These are phyloP conservation scores for Palythoa heliodiscus DNA, from an alignment of 92 coral and sea anemone species.

Conservation along the genomic window DNA sequence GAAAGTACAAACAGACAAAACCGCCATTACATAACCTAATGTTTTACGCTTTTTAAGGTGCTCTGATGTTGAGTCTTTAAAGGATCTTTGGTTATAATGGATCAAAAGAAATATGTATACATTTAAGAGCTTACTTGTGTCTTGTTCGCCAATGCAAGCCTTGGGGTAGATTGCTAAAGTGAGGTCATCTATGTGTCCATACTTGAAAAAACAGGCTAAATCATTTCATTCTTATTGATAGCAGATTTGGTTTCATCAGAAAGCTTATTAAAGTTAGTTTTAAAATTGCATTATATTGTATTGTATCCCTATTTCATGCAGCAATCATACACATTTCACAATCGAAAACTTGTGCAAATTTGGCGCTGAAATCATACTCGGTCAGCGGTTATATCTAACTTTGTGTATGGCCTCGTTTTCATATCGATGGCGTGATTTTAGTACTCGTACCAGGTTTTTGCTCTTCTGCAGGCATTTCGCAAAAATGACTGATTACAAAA, in stretches of 20 bases:
- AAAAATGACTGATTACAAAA: no score
- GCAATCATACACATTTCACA: constrained; percentile 30
- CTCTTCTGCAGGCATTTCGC: not conserved
- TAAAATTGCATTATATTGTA: not conserved
- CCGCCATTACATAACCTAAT: no score
- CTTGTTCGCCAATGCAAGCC: not conserved
- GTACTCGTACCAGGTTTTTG: not conserved
- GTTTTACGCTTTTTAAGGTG: not conserved
- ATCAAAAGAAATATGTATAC: not conserved
- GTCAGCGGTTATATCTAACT: constrained; percentile 27
- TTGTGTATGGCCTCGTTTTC: no score
- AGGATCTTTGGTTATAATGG: not conserved
- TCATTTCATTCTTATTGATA: not conserved
- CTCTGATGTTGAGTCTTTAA: not conserved
- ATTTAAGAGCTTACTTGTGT: not conserved
- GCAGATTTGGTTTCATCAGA: not conserved
- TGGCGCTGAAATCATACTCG: constrained; percentile 32
- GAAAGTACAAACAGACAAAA: no score
- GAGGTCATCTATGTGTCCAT: not conserved
- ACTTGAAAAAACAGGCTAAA: not conserved
- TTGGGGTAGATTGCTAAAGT: not conserved
- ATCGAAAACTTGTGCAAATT: constrained; percentile 21
- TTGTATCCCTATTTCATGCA: not conserved
- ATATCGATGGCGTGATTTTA: not conserved
- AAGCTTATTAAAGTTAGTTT: not conserved